Evolutionary conservation across 2,888 invertebrate species (phyloP), one percentile per base, ranked within the genome.

Genomic region (Saturnia japonica): DNA sequence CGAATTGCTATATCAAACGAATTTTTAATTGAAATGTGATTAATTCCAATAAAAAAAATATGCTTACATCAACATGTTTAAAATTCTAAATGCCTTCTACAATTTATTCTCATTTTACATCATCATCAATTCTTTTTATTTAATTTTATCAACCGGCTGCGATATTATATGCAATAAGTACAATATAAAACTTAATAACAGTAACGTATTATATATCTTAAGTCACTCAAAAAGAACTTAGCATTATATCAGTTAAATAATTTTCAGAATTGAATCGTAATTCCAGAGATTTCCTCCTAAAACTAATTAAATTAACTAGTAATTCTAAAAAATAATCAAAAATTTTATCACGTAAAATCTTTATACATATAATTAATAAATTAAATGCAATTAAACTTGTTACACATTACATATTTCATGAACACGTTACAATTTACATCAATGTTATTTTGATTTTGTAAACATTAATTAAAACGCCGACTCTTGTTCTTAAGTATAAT

Each of bases 1-100:
- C 67, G 67, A 72, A 69, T 64, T 40, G 70, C 42, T 43, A 51
- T 43, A 51, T 68, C 68, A 68, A 64, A 40, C 64, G 34, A 22
- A 64, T 64, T 64, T 62, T 64, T 64, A 64, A 64, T 64, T 64
- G 12, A 64, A 40, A 40, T 28, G 28, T 60, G 19, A 28, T 60
- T 60, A 6, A 28, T 60, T 60, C 28, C 25, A 60, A 22, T 22
- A 22, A 54, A 22, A 54, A 1, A 54, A 22, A 54, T 7, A 11
- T 6, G 22, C 0, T 22, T 22, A 22, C 54, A 6, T 22, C 22
- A 2, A 54, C 9, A 11, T 54, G 9, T 22, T 67, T 47, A 67
- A 43, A 43, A 67, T 28, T 47, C 7, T n/a, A n/a, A n/a, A n/a
- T n/a, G n/a, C n/a, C n/a, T n/a, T n/a, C n/a, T n/a, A n/a, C n/a